phyloP scores from a whole-genome alignment of 2,113 vertebrate genomes.

The Petaurus breviceps region DNA sequence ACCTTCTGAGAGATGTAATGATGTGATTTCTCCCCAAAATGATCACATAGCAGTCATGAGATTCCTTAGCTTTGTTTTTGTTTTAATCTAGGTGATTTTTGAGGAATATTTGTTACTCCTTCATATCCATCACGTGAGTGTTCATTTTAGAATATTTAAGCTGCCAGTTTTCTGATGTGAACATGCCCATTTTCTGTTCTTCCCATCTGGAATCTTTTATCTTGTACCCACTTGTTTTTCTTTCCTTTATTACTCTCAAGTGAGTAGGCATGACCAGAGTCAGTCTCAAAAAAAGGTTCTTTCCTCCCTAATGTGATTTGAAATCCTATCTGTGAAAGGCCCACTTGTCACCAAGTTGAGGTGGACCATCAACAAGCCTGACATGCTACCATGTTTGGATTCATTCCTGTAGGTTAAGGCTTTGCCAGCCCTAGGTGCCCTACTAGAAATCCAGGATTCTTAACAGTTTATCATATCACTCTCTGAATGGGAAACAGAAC shows the following conservation, averaged over 20 bases:
- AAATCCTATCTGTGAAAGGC: neutral
- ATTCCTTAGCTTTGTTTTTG: neutral
- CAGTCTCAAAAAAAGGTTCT: neutral
- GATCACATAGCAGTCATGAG: neutral
- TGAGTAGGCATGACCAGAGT: neutral
- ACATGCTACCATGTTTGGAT: neutral
- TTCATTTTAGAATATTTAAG: constrained; percentile 12
- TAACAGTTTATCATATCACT: neutral
- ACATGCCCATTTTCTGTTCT: neutral
- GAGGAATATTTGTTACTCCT: constrained; percentile 13
- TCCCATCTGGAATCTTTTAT: neutral
- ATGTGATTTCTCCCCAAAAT: neutral
- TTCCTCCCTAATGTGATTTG: too few species aligned
- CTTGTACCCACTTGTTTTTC: neutral
- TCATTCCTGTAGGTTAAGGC: neutral
- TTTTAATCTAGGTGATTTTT: neutral
- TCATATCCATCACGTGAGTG: neutral
- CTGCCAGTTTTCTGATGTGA: neutral
- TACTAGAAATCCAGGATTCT: neutral
- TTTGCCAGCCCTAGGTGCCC: neutral
- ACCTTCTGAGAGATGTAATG: neutral
- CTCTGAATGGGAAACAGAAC: neutral
- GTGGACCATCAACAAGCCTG: neutral
- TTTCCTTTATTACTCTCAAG: neutral
- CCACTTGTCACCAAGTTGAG: neutral